Evolutionary conservation across 2,888 invertebrate species (phyloP), one percentile per base, ranked within the genome.

Genomic region (Scaptomyza polygonia): DNA sequence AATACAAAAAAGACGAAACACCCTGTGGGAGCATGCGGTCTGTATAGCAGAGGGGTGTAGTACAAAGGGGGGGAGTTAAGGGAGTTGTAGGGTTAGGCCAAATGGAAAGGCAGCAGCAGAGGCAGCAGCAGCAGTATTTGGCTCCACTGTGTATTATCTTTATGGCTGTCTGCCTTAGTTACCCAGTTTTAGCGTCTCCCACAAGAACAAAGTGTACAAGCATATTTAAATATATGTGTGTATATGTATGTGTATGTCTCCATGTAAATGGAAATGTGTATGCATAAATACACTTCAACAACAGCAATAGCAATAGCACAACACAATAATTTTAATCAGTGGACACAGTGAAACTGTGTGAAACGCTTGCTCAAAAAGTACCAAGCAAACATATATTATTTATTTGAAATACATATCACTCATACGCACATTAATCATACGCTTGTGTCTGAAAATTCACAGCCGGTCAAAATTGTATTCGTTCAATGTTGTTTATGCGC

Each of bases 141-240:
- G 61, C 77, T 72, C 43, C 44, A 29, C 54, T 59, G 67, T 64
- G 79, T 64, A 72, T 79, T 81, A 81, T 81, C 88, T 81, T 82
- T 81, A 85, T 87, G 27, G 54, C 64, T 51, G 44, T 56, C 36
- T 51, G 53, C 59, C 39, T 45, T 53, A 14, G 47, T 48, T 48
- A 32, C 49, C 27, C 65, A 62, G 47, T 34, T 62, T 64, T 76
- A 58, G 64, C 57, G 57, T 45, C 47, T 49, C 36, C 49, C 34
- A 18, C 39, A 71, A 54, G 51, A 45, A 49, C n/a, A n/a, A n/a
- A n/a, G n/a, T n/a, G n/a, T n/a, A n/a, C n/a, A n/a, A n/a, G n/a
- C n/a, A n/a, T n/a, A n/a, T n/a, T n/a, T 48, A 34, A 52, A 32
- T 32, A 16, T 7, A 47, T 30, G 30, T 8, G 5, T 12, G 7